phyloP scores from a whole-genome alignment of 2,888 invertebrate species.

The Stenoptilia bipunctidactyla region DNA sequence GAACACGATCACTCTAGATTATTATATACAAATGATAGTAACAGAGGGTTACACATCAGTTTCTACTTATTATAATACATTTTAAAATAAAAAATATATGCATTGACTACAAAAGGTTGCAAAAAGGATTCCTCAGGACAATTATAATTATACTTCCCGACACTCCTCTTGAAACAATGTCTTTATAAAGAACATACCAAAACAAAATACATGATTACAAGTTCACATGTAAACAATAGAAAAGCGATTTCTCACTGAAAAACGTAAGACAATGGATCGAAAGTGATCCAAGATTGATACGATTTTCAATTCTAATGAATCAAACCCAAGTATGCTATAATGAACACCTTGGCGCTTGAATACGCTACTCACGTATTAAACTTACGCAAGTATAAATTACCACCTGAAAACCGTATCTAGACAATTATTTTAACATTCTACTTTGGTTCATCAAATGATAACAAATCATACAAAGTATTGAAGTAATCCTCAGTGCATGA shows the following conservation, averaged over 20 bases:
- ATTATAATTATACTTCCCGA: neutral
- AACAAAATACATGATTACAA: constrained; percentile 7
- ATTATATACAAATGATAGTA: constrained; percentile 53
- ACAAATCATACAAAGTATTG: too few relatives aligned
- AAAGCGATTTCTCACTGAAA: constrained; percentile 24
- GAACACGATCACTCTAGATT: constrained; percentile 56
- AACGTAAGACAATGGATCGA: constrained; percentile 32
- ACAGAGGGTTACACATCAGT: constrained; percentile 41
- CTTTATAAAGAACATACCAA: neutral
- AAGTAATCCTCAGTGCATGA: too few relatives aligned
- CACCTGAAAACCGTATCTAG: too few relatives aligned
- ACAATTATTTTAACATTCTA: too few relatives aligned
- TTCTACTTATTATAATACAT: constrained; percentile 33
- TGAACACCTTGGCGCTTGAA: too few relatives aligned
- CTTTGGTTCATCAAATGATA: too few relatives aligned
- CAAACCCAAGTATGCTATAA: too few relatives aligned
- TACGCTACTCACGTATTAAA: too few relatives aligned
- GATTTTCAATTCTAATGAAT: neutral
- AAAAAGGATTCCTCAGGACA: constrained; percentile 1
- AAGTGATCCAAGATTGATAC: constrained; percentile 26
- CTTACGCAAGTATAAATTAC: too few relatives aligned
- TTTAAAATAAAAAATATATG: constrained; percentile 15
- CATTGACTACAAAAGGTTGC: constrained; percentile 12
- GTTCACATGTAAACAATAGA: constrained; percentile 22
- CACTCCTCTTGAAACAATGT: neutral